Percentiles rank a stretch among this genome's conserved stretches.
Evolutionary conservation across 2,113 vertebrate genomes (phyloP).

Genomic region (Plotosus lineatus): DNA sequence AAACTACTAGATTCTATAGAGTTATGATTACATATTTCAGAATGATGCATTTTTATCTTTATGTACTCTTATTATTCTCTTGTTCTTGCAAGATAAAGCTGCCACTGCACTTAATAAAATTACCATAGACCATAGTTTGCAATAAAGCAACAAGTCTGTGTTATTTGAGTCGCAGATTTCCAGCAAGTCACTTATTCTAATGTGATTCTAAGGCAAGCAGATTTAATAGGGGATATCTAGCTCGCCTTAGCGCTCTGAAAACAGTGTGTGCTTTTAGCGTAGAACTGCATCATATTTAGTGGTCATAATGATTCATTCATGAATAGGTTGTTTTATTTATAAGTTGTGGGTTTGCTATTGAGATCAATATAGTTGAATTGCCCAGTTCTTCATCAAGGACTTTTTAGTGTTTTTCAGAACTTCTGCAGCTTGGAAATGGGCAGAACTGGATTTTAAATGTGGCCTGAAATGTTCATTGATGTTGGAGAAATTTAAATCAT

Average conservation of each 20-base stretch:
- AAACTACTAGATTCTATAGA: too few relatives aligned
- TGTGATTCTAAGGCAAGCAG: neutral
- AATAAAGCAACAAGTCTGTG: neutral
- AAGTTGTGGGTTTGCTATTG: neutral
- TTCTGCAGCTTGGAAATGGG: too few relatives aligned
- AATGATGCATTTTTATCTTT: neutral
- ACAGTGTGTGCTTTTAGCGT: neutral
- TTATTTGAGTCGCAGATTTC: too few relatives aligned
- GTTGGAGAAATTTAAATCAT: neutral
- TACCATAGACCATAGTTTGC: neutral
- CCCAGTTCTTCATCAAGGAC: neutral
- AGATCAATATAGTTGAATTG: neutral
- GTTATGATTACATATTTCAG: neutral
- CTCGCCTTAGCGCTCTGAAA: neutral
- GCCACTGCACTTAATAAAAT: neutral
- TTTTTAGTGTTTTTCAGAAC: neutral
- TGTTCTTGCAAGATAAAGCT: neutral
- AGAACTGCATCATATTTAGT: too few relatives aligned
- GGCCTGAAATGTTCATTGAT: neutral
- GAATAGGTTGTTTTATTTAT: too few relatives aligned
- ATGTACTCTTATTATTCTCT: neutral
- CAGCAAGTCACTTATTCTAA: too few relatives aligned
- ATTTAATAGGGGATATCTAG: neutral
- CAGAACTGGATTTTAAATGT: too few relatives aligned
- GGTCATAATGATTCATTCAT: neutral